These are phyloP conservation scores for Parnassius mnemosyne DNA, from an alignment of 2,888 invertebrate genomes.

Conservation along the genomic window DNA sequence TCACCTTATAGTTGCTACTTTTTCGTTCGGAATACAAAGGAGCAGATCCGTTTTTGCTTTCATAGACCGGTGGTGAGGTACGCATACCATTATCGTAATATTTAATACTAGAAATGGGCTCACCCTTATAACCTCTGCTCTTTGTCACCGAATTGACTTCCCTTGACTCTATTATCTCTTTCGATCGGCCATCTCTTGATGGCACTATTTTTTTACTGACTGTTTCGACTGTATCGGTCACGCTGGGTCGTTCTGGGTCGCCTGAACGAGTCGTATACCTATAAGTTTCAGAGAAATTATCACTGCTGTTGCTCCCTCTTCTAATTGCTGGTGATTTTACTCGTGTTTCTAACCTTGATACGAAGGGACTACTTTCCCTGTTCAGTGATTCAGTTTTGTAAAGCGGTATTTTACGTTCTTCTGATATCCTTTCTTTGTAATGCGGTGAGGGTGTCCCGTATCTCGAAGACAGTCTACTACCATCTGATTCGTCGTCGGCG, in stretches of 20 bases:
- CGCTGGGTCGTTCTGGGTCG: constrained; percentile 83
- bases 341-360: constrained; percentile 67
- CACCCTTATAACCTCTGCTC: constrained; percentile 78
- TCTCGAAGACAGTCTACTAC: constrained; percentile 68
- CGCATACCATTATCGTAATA: constrained; percentile 79
- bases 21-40: constrained; percentile 66
- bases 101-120: constrained; percentile 68
- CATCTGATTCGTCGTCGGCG: constrained; percentile 81
- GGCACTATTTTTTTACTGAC: constrained; percentile 85
- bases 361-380: constrained; percentile 72
- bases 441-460: constrained; percentile 72
- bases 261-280: constrained; percentile 84
- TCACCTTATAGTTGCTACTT: constrained; percentile 70
- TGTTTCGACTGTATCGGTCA: constrained; percentile 86
- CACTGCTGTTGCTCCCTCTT: constrained; percentile 84
- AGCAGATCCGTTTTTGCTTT: constrained; percentile 55
- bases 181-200: constrained; percentile 81
- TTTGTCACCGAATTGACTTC: constrained; percentile 86
- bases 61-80: constrained; percentile 55
- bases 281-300: constrained; percentile 86
- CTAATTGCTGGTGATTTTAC: constrained; percentile 75
- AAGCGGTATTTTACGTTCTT: constrained; percentile 67
- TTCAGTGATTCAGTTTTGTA: constrained; percentile 74
- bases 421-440: constrained; percentile 71
- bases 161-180: constrained; percentile 85